Conservation (phyloP, 2,113 vertebrate species). For the Pungitius pungitius region DNA sequence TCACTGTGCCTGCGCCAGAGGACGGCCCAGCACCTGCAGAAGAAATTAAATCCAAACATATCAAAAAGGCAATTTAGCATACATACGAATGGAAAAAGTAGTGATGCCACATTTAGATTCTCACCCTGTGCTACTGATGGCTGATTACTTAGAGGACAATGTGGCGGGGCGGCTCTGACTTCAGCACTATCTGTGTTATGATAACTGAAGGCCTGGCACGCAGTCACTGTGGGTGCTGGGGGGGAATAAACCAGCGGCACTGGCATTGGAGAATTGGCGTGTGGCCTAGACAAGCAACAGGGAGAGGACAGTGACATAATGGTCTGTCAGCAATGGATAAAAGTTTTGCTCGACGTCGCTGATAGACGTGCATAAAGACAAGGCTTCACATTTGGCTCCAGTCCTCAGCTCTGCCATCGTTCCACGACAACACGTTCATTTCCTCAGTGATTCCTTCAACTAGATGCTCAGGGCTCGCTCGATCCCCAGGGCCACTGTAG, state of each 20-base stretch:
- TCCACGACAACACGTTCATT: neutral
- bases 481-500: conserved; percentile 30
- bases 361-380: neutral
- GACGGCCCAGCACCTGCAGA: conserved; percentile 23
- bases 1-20: conserved; percentile 43
- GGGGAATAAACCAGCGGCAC: conserved; percentile 14
- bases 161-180: conserved; percentile 15
- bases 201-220: conserved; percentile 47
- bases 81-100: conserved; percentile 10
- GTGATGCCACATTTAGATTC: conserved; percentile 17
- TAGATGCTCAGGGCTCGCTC: conserved; percentile 9
- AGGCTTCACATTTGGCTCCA: conserved; percentile 21
- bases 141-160: conserved; percentile 31
- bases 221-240: neutral
- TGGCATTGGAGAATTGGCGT: conserved; percentile 20
- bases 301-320: conserved; percentile 24
- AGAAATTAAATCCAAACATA: conserved; percentile 24
- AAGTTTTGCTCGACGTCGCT: neutral
- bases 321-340: neutral
- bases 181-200: conserved; percentile 53
- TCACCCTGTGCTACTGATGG: conserved; percentile 53
- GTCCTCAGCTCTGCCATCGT: conserved; percentile 6
- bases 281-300: conserved; percentile 38
- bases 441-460: conserved; percentile 14
- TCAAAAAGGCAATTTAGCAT: conserved; percentile 17